Conservation (phyloP, 1,140 invertebrate species). For the Papilio helenus region DNA sequence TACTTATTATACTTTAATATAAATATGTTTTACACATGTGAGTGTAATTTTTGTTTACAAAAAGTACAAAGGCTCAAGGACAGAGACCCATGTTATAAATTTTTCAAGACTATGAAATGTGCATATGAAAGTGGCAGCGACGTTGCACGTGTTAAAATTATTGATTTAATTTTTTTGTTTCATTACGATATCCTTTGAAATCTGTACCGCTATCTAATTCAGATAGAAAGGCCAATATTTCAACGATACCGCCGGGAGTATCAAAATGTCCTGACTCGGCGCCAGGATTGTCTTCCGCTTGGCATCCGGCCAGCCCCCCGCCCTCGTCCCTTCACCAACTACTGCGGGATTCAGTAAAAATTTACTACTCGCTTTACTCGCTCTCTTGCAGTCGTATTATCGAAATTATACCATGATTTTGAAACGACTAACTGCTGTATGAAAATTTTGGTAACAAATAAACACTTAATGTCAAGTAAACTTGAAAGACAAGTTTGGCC, state of each 20-base stretch:
- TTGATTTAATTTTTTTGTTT: neutral
- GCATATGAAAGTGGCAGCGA: neutral
- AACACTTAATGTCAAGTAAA: no score
- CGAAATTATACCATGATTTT: constrained; percentile 36
- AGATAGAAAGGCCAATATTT: constrained; percentile 54
- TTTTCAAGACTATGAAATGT: neutral
- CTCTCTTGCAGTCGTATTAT: constrained; percentile 37
- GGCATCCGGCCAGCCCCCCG: constrained; percentile 63
- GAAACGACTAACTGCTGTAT: neutral
- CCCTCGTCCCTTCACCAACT: constrained; percentile 41
- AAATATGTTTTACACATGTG: neutral
- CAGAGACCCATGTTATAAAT: neutral
- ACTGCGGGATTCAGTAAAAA: constrained; percentile 41
- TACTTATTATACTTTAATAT: neutral
- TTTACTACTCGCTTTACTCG: constrained; percentile 38
- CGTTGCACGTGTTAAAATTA: neutral
- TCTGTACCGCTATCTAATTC: constrained; percentile 45
- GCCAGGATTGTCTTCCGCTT: constrained; percentile 72
- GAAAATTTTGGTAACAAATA: neutral
- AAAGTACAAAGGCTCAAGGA: neutral
- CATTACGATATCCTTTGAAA: constrained; percentile 43
- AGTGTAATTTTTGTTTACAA: neutral
- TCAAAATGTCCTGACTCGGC: constrained; percentile 67
- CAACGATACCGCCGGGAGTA: constrained; percentile 61
- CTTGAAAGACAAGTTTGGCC: no score